Evolutionary conservation across 2,888 invertebrate species (phyloP), one percentile per base, ranked within the genome.

Genomic region (Argyra leucocephala): DNA sequence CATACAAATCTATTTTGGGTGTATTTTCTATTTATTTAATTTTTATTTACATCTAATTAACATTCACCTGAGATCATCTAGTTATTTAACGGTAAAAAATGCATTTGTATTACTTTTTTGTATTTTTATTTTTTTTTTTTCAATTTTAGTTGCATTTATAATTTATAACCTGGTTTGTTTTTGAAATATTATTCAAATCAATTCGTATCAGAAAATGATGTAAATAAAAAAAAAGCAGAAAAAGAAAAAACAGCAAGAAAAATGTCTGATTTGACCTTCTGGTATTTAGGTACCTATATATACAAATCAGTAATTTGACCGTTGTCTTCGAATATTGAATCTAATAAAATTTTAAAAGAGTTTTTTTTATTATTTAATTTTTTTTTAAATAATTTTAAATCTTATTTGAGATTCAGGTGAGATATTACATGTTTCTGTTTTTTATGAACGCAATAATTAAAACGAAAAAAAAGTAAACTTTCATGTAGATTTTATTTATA

Each of bases 81-180:
- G 48, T 48, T 48, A 48, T 48, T 48, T 48, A 48, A 48, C 48
- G 7, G 48, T 48, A n/a, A 48, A 48, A 48, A 48, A 48, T 48
- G 48, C 48, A 48, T n/a, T 48, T 48, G 5, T 48, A 18, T 9
- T 31, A 3, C 18, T 48, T 37, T 15, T 6, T 3, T 9, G 15
- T 37, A 9, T 48, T 48, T 48, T 48, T 48, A 12, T 37, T 37
- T 48, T 48, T 48, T 48, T 48, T 48, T 48, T 15, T 18, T 48
- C 2, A 18, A 18, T 48, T 48, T 48, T 48, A n/a, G 48, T 48
- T 48, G 48, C 48, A 48, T 48, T 48, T 31, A 7, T 10, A 31
- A 7, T 31, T 31, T 31, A 31, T 31, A 31, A 31, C 31, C 31
- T 7, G 31, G n/a, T n/a, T n/a, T n/a, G n/a, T n/a, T n/a, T n/a